Evolutionary conservation across 2,797 vertebrate genomes (phyloP).

Genomic region (Trematomus bernacchii): DNA sequence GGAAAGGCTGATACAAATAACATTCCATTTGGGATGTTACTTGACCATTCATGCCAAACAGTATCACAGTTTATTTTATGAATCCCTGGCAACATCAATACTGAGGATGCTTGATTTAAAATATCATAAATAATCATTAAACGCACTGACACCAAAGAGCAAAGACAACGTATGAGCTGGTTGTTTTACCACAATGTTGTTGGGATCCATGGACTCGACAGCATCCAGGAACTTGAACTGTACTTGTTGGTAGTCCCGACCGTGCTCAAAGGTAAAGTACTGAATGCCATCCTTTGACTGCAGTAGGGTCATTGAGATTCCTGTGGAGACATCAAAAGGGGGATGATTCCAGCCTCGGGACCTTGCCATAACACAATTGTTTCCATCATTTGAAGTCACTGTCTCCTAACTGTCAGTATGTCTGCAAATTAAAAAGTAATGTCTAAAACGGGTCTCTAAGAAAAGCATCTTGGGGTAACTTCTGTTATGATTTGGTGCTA

Average conservation of each 20-base stretch:
- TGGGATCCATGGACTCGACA: conserved; percentile 97
- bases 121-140: not conserved
- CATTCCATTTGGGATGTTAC: not conserved
- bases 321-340: conserved; percentile 70
- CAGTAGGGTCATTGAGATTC: conserved; percentile 92
- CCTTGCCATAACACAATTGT: no score
- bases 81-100: not conserved
- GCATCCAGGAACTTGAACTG: conserved; percentile 97
- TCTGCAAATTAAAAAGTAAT: no score
- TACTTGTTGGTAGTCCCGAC: conserved; percentile 95
- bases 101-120: not conserved
- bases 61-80: not conserved
- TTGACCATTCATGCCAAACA: not conserved
- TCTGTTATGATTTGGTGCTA: no score
- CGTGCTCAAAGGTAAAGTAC: conserved; percentile 93
- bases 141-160: not conserved
- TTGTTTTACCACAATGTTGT: conserved; percentile 93
- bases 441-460: no score
- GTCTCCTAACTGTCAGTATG: no score
- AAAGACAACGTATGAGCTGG: not conserved
- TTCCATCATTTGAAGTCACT: no score
- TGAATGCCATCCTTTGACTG: conserved; percentile 90
- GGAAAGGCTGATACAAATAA: not conserved
- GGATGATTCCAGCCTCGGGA: no score
- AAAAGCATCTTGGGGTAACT: no score